Percentiles rank a stretch among this genome's conserved stretches.
Evolutionary conservation across 2,888 invertebrate species (phyloP).

Genomic region (Pachliopta kotzebuea): DNA sequence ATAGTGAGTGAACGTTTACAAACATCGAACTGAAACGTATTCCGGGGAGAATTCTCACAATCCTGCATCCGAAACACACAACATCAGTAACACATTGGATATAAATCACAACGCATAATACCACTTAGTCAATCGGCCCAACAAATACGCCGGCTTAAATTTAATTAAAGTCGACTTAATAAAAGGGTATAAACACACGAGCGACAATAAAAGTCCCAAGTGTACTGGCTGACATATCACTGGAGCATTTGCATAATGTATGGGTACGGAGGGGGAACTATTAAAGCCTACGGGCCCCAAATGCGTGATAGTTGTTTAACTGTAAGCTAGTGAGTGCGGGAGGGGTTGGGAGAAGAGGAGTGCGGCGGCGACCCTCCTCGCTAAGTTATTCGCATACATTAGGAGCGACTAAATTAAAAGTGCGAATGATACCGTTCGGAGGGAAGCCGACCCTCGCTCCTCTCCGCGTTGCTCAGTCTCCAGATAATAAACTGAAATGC

Average conservation of each 20-base stretch:
- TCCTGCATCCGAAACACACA: too few species aligned
- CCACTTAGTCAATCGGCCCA: conserved; percentile 72
- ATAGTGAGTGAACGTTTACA: too few species aligned
- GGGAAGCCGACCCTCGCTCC: conserved; percentile 46
- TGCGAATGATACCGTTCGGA: conserved; percentile 70
- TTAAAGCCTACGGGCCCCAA: conserved; percentile 70
- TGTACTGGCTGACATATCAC: conserved; percentile 77
- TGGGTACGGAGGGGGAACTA: conserved; percentile 75
- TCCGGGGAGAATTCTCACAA: background rate
- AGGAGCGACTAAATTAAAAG: conserved; percentile 79
- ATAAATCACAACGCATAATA: conserved; percentile 71
- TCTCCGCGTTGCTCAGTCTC: conserved; percentile 48
- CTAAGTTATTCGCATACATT: conserved; percentile 75
- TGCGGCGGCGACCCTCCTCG: conserved; percentile 51
- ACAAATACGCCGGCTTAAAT: conserved; percentile 75
- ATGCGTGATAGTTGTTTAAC: conserved; percentile 75
- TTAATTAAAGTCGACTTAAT: conserved; percentile 80
- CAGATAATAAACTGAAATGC: conserved; percentile 72
- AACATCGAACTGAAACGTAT: too few species aligned
- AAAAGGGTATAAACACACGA: conserved; percentile 75
- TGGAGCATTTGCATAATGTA: conserved; percentile 79
- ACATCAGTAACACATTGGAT: conserved; percentile 34
- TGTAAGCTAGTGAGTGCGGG: conserved; percentile 54
- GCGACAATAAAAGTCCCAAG: conserved; percentile 78
- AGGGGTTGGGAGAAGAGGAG: too few species aligned